These are phyloP conservation scores for Oceanites oceanicus DNA, from an alignment of 2,113 vertebrate genomes.

Conservation along the genomic window DNA sequence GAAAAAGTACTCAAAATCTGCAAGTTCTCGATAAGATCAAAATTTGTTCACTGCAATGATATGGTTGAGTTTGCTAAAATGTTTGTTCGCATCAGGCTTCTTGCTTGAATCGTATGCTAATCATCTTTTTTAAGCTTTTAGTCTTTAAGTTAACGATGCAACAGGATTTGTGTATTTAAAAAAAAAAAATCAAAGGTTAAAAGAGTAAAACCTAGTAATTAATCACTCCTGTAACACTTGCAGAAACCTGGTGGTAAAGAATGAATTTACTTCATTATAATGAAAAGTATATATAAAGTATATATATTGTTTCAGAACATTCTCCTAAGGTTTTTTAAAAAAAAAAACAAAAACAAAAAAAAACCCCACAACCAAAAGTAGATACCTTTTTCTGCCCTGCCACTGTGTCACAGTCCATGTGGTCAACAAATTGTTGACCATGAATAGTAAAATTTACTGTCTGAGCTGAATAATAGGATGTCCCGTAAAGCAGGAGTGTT, in stretches of 20 bases:
- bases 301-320: not conserved
- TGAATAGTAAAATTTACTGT: not conserved
- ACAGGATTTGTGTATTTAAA: not conserved
- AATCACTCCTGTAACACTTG: not conserved
- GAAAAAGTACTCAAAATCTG: not conserved
- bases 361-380: not conserved
- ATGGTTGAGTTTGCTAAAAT: not conserved
- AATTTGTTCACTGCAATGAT: not conserved
- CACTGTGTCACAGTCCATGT: not conserved
- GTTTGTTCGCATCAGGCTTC: not conserved
- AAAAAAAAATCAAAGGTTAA: not conserved
- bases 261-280: not conserved
- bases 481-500: not conserved
- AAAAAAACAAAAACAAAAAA: not conserved
- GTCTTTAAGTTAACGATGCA: not conserved
- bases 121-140: not conserved
- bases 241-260: not conserved
- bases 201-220: not conserved
- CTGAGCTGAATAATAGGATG: slow-evolving; percentile 17
- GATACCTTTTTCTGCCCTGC: not conserved
- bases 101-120: not conserved
- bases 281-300: not conserved
- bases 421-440: not conserved
- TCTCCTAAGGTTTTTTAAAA: not conserved
- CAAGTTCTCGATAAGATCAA: not conserved